Base-by-base conservation (phyloP, 2,113 vertebrate species). In the Dromas ardeola region DNA sequence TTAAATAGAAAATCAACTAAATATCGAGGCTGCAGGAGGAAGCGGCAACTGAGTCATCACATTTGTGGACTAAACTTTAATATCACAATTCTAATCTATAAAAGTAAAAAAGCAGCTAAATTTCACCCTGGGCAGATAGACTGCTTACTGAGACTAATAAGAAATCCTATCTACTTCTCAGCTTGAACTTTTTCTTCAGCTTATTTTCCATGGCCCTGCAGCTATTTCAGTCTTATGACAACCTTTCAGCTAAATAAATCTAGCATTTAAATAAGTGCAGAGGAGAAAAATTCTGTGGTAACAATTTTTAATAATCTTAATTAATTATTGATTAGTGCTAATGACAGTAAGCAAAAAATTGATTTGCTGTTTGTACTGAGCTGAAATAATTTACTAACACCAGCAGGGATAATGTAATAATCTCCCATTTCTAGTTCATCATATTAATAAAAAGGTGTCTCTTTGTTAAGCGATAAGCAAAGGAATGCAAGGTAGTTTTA, bases 81-180 rank as follows among this genome's bases (percentile, higher is more conserved):
- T 85, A 84, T 93, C 62, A 66, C n/a, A 67, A 62, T 84, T 96
- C 90, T 81, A 87, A 87, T 96, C 78, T 92, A 52, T 55, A 67
- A 59, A 94, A 92, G 40, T 93, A 50, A 67, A 91, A 91, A 92
- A 86, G 22, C 38, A 94, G 40, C 69, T 83, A 78, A 65, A 91
- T 93, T 95, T 94, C 63, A 40, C 72, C 55, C 34, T 71, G 26
- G 40, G 36, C 69, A 92, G 65, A 82, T 82, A 91, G 61, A 62
- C 52, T 88, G 21, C 76, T 93, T 93, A 86, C 82, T 90, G 76
- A 88, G 55, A 66, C 63, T 88, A 81, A 81, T 76, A 82, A 81
- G 73, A 92, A 94, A 85, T 85, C 82, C 65, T 92, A 4, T 90
- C 88, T 92, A 47, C n/a, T 81, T 86, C 86, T 96, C 95, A 96